A percentile compares a stretch with the other conserved stretches of the same genome.
These are phyloP conservation scores for Gallirallus australis DNA, from an alignment of 2,797 vertebrate species.

Conservation along the genomic window DNA sequence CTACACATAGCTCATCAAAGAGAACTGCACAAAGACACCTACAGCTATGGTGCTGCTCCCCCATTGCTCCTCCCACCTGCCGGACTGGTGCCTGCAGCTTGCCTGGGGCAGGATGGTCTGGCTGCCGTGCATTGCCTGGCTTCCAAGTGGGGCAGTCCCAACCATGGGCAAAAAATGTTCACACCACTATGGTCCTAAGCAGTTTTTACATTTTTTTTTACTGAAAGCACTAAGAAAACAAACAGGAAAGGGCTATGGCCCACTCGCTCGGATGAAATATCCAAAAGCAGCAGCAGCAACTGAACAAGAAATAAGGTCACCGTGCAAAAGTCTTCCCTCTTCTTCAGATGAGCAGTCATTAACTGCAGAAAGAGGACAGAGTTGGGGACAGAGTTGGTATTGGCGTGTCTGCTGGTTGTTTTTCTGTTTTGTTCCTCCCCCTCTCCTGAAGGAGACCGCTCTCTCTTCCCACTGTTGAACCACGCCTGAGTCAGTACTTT, in stretches of 20 bases:
- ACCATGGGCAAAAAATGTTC: not conserved
- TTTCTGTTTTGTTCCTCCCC: not conserved
- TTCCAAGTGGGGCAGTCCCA: not conserved
- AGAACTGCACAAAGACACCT: not conserved
- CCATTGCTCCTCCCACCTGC: no score
- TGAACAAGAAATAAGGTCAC: not conserved
- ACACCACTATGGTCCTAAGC: not conserved
- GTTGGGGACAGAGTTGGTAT: not conserved
- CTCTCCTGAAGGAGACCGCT: not conserved
- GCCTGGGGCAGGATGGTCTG: not conserved
- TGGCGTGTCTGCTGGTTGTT: rapidly evolving
- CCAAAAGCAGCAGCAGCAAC: not conserved
- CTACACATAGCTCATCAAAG: rapidly evolving
- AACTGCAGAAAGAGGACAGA: not conserved
- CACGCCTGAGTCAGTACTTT: not conserved
- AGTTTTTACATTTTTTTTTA: not conserved
- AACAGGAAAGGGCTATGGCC: not conserved
- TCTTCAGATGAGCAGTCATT: not conserved
- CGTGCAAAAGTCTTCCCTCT: not conserved
- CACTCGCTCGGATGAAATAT: not conserved
- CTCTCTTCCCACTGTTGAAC: not conserved
- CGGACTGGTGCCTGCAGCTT: not conserved
- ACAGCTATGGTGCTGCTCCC: not conserved
- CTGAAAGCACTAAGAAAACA: not conserved
- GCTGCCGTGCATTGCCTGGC: not conserved